phyloP scores from a whole-genome alignment of 1,140 invertebrate genomes.

The Zaprionus vittiger region DNA sequence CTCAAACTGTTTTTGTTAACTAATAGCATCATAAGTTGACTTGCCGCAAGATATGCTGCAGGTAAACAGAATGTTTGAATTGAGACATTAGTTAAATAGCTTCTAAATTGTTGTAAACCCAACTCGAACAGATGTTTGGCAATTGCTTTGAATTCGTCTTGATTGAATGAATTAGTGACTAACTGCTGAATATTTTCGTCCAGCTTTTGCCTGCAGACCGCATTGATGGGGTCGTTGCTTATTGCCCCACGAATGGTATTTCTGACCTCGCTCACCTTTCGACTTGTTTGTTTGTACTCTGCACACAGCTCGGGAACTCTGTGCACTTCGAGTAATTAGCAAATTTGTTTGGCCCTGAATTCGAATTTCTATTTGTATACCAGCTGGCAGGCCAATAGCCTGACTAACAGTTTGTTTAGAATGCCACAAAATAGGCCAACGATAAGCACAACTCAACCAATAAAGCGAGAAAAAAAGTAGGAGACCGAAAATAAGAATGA shows the following conservation, averaged over 20 bases:
- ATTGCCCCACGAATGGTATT: slow-evolving; percentile 19
- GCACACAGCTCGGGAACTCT: slow-evolving; percentile 15
- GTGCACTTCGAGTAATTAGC: slow-evolving; percentile 44
- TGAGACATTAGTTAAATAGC: slow-evolving; percentile 5
- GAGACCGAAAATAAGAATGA: slow-evolving; percentile 21
- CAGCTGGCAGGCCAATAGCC: slow-evolving; percentile 1
- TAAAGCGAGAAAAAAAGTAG: not conserved
- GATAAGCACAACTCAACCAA: slow-evolving; percentile 28
- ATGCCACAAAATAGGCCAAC: slow-evolving; percentile 40
- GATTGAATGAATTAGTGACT: slow-evolving; percentile 16
- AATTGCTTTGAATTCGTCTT: slow-evolving; percentile 10
- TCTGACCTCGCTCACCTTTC: not conserved
- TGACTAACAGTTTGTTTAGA: slow-evolving; percentile 18
- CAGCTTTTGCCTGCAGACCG: not conserved
- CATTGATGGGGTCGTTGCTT: slow-evolving; percentile 22
- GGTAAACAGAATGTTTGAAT: not conserved
- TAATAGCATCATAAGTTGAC: slow-evolving; percentile 5
- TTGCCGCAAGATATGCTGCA: not conserved
- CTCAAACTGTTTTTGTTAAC: not conserved
- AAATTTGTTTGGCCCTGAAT: slow-evolving; percentile 52
- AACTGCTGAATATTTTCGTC: not conserved
- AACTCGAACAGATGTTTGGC: slow-evolving; percentile 9
- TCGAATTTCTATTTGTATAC: slow-evolving; percentile 9
- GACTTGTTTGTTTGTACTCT: slow-evolving; percentile 19
- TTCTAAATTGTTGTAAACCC: slow-evolving; percentile 6